Conservation (phyloP, 2,113 vertebrate species). For the Meleagris gallopavo region DNA sequence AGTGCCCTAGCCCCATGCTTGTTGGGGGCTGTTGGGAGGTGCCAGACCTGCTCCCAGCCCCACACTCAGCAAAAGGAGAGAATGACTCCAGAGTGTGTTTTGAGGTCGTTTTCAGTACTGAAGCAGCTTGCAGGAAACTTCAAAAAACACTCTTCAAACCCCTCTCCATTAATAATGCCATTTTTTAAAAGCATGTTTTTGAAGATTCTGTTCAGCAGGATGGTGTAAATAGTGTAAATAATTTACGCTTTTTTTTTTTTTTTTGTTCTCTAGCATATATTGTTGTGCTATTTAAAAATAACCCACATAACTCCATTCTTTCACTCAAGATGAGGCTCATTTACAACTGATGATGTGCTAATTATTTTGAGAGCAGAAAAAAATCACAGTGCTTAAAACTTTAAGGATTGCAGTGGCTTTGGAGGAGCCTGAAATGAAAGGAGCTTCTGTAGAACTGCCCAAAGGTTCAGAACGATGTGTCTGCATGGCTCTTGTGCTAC, state of each 20-base stretch:
- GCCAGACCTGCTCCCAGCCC: not conserved
- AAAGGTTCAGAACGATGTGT: not conserved
- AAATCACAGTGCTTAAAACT: not conserved
- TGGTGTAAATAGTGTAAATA: conserved; percentile 41
- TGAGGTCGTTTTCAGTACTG: not conserved
- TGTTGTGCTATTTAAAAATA: conserved; percentile 59
- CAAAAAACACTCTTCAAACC: not conserved
- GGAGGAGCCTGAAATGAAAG: not conserved
- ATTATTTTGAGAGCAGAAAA: conserved; percentile 22
- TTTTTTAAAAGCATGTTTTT: not conserved
- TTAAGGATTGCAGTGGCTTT: not conserved
- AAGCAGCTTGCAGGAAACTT: not conserved
- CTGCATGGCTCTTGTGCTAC: not conserved
- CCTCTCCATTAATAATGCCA: not conserved
- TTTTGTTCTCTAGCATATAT: not conserved
- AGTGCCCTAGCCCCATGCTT: conserved; percentile 32
- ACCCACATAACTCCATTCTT: conserved; percentile 41
- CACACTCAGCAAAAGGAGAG: not conserved
- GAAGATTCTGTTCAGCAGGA: conserved; percentile 19
- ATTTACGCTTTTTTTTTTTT: not conserved
- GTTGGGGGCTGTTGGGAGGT: not conserved
- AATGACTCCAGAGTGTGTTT: not conserved
- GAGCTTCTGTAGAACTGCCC: not conserved
- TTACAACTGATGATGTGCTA: conserved; percentile 42
- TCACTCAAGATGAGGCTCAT: conserved; percentile 35